These are phyloP conservation scores for Formica aserva DNA, from an alignment of 2,888 invertebrate genomes.

Conservation along the genomic window DNA sequence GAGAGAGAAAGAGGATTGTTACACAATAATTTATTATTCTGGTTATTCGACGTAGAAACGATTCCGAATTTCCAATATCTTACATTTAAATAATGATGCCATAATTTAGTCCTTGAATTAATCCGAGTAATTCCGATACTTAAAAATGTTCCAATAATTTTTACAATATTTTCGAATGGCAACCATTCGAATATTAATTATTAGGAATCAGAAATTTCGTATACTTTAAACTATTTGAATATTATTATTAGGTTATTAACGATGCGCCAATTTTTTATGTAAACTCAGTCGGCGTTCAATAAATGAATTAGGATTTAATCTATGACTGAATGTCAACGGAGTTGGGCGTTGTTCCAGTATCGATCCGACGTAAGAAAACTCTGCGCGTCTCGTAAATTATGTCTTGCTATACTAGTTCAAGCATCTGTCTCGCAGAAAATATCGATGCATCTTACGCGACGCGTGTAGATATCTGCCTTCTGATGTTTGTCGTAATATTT, in stretches of 20 bases:
- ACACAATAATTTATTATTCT: not conserved
- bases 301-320: constrained; percentile 14
- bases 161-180: not conserved
- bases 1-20: not conserved
- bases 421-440: constrained; percentile 23
- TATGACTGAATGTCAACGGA: constrained; percentile 1
- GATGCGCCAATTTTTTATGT: not conserved
- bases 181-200: not conserved
- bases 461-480: constrained; percentile 3
- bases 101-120: not conserved
- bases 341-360: constrained; percentile 26
- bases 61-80: not conserved
- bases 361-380: constrained; percentile 45
- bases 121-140: not conserved
- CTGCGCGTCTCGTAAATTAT: constrained; percentile 9
- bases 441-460: constrained; percentile 1
- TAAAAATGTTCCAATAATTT: not conserved
- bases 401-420: not conserved
- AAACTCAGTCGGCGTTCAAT: not conserved
- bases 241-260: constrained; percentile 11
- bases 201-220: not conserved
- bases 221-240: not conserved
- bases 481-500: not conserved
- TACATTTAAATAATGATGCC: not conserved
- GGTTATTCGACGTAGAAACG: not conserved